phyloP scores from a whole-genome alignment of 2,888 invertebrate genomes.

The Bembecia ichneumoniformis region DNA sequence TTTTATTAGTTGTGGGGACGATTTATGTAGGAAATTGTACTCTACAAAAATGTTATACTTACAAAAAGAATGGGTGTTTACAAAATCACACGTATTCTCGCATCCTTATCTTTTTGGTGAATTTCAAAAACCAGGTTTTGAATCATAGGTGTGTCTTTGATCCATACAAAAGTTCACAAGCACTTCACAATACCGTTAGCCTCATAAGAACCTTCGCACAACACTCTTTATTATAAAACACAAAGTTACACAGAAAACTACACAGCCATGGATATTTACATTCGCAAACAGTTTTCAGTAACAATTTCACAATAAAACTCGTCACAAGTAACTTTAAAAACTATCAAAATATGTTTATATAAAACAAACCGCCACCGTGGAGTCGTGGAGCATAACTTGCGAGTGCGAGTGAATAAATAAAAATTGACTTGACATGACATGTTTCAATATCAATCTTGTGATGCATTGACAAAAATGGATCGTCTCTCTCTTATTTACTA shows the following conservation, averaged over 20 bases:
- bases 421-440: conserved; percentile 24
- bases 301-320: not conserved
- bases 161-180: conserved; percentile 45
- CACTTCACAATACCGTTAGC: conserved; percentile 45
- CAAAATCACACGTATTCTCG: conserved; percentile 37
- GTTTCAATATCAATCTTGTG: conserved; percentile 38
- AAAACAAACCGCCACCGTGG: conserved; percentile 29
- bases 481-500: conserved; percentile 23
- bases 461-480: conserved; percentile 34
- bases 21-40: no score
- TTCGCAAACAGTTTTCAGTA: not conserved
- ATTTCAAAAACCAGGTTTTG: conserved; percentile 34
- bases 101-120: conserved; percentile 38
- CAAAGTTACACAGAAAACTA: conserved; percentile 10
- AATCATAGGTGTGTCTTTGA: conserved; percentile 46
- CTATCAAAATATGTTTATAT: conserved; percentile 1
- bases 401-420: conserved; percentile 33
- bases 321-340: conserved; percentile 1
- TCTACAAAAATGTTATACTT: no score
- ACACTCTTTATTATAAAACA: conserved; percentile 19
- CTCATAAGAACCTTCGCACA: conserved; percentile 28
- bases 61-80: no score
- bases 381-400: conserved; percentile 42
- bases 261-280: conserved; percentile 5
- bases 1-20: no score